These are phyloP conservation scores for Hydrolagus affinis DNA, from an alignment of 2,113 vertebrate species.

Conservation along the genomic window DNA sequence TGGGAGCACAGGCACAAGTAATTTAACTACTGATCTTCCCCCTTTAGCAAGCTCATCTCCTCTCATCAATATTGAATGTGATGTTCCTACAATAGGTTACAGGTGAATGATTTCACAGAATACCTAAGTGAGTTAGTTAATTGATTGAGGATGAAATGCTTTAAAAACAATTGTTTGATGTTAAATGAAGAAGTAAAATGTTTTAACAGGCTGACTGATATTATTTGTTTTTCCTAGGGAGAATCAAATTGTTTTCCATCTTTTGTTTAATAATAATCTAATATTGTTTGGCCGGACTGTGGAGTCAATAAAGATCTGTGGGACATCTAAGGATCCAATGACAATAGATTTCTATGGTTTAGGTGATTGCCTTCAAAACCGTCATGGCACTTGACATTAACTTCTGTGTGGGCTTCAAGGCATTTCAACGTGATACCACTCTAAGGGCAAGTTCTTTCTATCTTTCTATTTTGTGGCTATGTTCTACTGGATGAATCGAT, in stretches of 20 bases:
- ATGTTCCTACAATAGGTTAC: background rate
- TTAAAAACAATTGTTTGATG: background rate
- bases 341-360: background rate
- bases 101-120: background rate
- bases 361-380: background rate
- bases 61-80: background rate
- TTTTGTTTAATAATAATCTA: too few species aligned
- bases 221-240: constrained; percentile 7
- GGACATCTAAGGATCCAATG: background rate
- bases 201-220: background rate
- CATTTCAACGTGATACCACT: too few species aligned
- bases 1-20: too few species aligned
- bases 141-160: background rate
- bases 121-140: background rate
- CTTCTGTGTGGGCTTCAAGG: too few species aligned
- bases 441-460: too few species aligned
- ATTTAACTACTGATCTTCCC: background rate
- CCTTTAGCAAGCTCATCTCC: background rate
- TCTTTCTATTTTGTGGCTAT: background rate
- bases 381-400: too few species aligned
- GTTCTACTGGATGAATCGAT: background rate
- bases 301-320: background rate
- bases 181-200: background rate
- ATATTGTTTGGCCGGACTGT: background rate
- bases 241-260: background rate